A percentile compares a stretch with the other conserved stretches of the same genome.
Conservation (phyloP, 1,140 invertebrate species). For the Argopecten irradians region DNA sequence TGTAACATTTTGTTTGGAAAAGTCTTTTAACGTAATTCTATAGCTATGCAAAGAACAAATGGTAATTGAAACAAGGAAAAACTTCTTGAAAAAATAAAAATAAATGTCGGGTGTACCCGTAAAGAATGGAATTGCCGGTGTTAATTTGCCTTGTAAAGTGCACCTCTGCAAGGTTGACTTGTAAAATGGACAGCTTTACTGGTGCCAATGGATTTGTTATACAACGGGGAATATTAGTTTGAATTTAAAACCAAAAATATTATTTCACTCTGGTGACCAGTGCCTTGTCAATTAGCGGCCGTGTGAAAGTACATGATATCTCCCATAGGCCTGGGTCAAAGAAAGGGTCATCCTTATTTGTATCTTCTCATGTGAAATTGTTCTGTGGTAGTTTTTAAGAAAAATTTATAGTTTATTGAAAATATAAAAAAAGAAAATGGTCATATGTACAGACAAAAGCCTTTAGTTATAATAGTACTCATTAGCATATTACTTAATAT, state of each 20-base stretch:
- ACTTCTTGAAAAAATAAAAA: not conserved
- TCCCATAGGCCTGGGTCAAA: not conserved
- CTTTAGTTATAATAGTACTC: no score
- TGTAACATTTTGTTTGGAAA: no score
- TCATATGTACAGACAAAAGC: no score
- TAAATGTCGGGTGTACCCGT: not conserved
- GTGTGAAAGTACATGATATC: constrained; percentile 3
- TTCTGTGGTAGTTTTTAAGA: not conserved
- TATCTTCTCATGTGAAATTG: not conserved
- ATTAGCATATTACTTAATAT: no score
- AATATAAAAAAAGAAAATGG: no score
- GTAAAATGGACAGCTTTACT: not conserved
- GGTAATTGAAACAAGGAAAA: no score
- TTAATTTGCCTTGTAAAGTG: not conserved
- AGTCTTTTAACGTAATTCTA: no score
- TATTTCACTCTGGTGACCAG: constrained; percentile 20
- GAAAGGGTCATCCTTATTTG: not conserved
- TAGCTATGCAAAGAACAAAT: no score
- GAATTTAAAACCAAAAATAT: constrained; percentile 2
- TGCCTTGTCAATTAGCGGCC: not conserved
- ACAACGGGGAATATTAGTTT: not conserved
- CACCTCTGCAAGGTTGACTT: not conserved
- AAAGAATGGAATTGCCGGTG: not conserved
- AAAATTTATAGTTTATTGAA: no score
- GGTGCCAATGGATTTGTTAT: not conserved